phyloP scores from a whole-genome alignment of 2,113 vertebrate genomes.

The Pipra filicauda region DNA sequence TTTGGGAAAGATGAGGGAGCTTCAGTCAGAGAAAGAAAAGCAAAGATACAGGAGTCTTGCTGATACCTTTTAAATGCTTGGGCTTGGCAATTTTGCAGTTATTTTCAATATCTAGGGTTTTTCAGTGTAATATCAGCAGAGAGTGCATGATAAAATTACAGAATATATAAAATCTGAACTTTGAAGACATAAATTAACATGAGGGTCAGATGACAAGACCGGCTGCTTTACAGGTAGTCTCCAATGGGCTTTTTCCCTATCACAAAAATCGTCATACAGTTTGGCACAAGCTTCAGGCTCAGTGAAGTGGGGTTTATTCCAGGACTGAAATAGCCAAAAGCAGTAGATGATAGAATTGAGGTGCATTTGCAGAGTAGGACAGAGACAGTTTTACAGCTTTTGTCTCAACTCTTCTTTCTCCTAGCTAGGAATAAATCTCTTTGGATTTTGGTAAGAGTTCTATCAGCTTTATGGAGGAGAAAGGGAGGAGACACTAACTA shows the following conservation, averaged over 20 bases:
- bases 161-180: background rate
- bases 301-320: constrained; percentile 31
- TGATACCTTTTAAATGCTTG: background rate
- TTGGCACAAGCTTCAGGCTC: constrained; percentile 36
- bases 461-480: background rate
- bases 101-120: background rate
- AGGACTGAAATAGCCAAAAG: constrained; percentile 22
- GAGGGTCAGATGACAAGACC: constrained; percentile 15
- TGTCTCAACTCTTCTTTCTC: constrained; percentile 9
- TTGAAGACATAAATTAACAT: constrained; percentile 8
- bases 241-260: constrained; percentile 28
- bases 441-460: constrained; percentile 14
- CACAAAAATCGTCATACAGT: constrained; percentile 15
- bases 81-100: background rate
- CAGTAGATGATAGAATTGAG: constrained; percentile 22
- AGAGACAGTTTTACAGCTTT: constrained; percentile 44
- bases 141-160: background rate
- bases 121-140: background rate
- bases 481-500: background rate
- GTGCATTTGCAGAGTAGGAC: background rate
- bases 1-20: background rate
- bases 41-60: background rate
- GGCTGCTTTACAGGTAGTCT: background rate
- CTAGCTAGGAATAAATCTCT: constrained; percentile 5
- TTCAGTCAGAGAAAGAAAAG: background rate